A percentile compares a stretch with the other conserved stretches of the same genome.
phyloP scores from a whole-genome alignment of 2,888 invertebrate species.

The Heliconius sara region DNA sequence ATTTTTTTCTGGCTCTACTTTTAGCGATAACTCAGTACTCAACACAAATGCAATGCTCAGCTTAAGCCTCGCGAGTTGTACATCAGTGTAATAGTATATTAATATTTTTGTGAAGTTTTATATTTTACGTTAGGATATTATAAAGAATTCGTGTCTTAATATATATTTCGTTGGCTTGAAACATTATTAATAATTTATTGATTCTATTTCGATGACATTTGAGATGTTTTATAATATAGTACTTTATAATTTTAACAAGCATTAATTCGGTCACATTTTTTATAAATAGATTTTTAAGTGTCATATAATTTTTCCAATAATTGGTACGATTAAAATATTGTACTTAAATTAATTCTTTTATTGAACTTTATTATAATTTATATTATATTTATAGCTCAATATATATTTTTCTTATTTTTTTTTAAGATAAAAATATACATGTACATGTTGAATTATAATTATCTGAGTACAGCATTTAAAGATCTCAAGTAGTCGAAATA shows the following conservation, averaged over 20 bases:
- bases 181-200: not conserved
- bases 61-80: not conserved
- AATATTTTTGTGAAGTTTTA: slow-evolving; percentile 2
- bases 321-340: not conserved
- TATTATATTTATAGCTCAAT: not conserved
- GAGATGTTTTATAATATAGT: not conserved
- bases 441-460: slow-evolving; percentile 4
- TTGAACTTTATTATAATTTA: not conserved
- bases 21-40: too few relatives aligned
- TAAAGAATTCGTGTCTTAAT: not conserved
- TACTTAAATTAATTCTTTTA: slow-evolving; percentile 6
- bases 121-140: not conserved
- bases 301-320: not conserved
- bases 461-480: not conserved
- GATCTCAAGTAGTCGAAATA: slow-evolving; percentile 23
- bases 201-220: slow-evolving; percentile 8
- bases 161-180: not conserved
- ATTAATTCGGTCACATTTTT: not conserved
- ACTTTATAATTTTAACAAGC: not conserved
- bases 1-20: too few relatives aligned
- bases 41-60: too few relatives aligned
- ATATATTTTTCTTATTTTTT: not conserved
- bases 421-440: not conserved
- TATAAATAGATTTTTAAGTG: not conserved
- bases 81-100: slow-evolving; percentile 5